Evolutionary conservation across 1,140 invertebrate genomes (phyloP), one percentile per base, ranked within the genome.

Genomic region (Drosophila parabipectinata): DNA sequence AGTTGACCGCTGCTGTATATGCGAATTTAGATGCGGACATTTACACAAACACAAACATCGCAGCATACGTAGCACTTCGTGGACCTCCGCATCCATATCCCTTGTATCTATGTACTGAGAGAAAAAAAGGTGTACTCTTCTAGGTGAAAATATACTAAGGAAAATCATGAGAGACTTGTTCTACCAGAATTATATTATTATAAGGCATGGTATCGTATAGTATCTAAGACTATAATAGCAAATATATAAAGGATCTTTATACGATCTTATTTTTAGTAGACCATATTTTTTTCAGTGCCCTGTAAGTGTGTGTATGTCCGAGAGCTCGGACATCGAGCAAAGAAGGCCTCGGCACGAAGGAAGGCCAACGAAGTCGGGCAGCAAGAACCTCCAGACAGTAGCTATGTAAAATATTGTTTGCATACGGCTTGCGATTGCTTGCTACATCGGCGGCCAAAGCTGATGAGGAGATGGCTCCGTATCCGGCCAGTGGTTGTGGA

Each of bases 1-100:
- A 90, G 89, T 85, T 91, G 89, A 91, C 89, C 89, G 88, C 81
- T 87, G 79, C 90, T 89, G 81, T 91, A 84, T 91, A 91, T 91
- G 89, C 87, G 85, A 91, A 91, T 91, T 91, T 91, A 90, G 81
- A 91, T 83, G 82, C 79, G 81, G 81, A 90, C 89, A 89, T 79
- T 89, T 85, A 75, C 74, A 90, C 83, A 88, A 77, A 80, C 77
- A 87, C 72, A 67, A 77, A 75, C 66, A 81, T 81, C 73, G 32
- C 54, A 73, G 72, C 60, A 66, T 61, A 67, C 56, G 72, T 62
- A 75, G 63, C 52, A 32, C 63, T 67, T 32, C 59, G 63, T 67
- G 47, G 60, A 47, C 59, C 63, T 53, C 45, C 62, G 63, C 47
- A 67, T 64, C 63, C 59, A 14, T 52, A 64, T 66, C 63, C 63